Conservation (phyloP, 2,888 invertebrate species). For the Ischnura elegans region DNA sequence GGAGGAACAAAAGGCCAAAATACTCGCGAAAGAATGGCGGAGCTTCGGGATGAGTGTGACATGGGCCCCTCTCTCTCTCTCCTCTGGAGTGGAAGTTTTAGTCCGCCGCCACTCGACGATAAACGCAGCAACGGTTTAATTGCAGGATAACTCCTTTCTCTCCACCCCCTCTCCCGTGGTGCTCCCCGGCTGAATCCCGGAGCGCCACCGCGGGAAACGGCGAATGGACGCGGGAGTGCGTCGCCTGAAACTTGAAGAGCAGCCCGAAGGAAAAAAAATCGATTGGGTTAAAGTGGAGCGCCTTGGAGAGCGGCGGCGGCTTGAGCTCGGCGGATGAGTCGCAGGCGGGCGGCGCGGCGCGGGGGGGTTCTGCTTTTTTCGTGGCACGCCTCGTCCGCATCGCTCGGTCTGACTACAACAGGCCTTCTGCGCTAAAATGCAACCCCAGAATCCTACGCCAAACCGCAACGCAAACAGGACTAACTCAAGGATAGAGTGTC, state of each 20-base stretch:
- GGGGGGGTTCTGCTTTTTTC: not conserved
- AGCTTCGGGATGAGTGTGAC: not conserved
- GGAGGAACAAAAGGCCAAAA: not conserved
- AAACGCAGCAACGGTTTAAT: conserved; percentile 26
- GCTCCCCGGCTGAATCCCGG: not conserved
- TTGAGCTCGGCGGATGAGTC: no score
- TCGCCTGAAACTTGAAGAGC: conserved; percentile 8
- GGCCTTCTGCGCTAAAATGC: no score
- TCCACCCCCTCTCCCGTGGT: not conserved
- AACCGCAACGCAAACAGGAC: no score
- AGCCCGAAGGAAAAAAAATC: conserved; percentile 2
- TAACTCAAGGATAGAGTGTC: no score
- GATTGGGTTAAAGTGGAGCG: conserved; percentile 33
- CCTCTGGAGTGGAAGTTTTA: not conserved
- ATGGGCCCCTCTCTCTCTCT: not conserved
- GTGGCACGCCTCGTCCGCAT: no score
- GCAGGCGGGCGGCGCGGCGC: not conserved
- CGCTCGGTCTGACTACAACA: no score
- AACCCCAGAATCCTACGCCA: no score
- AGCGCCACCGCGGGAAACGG: not conserved
- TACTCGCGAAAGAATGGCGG: not conserved
- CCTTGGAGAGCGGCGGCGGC: not conserved
- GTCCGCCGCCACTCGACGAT: conserved; percentile 15
- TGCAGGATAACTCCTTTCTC: conserved; percentile 12
- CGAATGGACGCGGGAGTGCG: not conserved